Evolutionary conservation across 2,888 invertebrate genomes (phyloP).

Genomic region (Cheilosia vernalis): DNA sequence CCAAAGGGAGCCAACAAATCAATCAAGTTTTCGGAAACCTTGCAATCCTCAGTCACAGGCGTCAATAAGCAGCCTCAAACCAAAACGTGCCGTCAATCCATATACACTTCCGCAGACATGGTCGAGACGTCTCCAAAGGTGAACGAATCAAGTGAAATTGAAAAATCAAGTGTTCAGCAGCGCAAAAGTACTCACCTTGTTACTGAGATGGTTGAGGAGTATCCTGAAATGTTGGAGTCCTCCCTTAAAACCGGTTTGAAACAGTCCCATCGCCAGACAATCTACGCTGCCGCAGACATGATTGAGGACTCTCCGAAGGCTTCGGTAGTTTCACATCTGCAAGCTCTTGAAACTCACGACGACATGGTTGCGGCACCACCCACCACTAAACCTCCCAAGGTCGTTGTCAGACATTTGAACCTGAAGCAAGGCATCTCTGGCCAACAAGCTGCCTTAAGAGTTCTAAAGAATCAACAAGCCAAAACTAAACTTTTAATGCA

Average conservation of each 20-base stretch:
- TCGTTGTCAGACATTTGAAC: constrained; percentile 29
- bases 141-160: not conserved
- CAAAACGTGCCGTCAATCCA: not conserved
- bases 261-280: not conserved
- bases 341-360: not conserved
- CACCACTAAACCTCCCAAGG: constrained; percentile 1
- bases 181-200: too few relatives aligned
- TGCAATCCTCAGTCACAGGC: too few relatives aligned
- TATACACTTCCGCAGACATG: not conserved
- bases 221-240: too few relatives aligned
- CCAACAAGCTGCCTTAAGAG: not conserved
- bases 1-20: not conserved
- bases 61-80: not conserved
- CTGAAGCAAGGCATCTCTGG: constrained; percentile 3
- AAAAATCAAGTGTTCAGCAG: too few relatives aligned
- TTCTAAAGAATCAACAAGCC: constrained; percentile 2
- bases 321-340: not conserved
- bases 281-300: constrained; percentile 3
- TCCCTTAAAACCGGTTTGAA: not conserved
- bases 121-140: not conserved
- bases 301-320: not conserved
- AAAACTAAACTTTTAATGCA: not conserved
- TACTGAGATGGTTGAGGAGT: too few relatives aligned
- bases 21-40: too few relatives aligned
- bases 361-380: not conserved